These are phyloP conservation scores for Amphipoea lucens DNA, from an alignment of 2,888 invertebrate genomes.

Conservation along the genomic window DNA sequence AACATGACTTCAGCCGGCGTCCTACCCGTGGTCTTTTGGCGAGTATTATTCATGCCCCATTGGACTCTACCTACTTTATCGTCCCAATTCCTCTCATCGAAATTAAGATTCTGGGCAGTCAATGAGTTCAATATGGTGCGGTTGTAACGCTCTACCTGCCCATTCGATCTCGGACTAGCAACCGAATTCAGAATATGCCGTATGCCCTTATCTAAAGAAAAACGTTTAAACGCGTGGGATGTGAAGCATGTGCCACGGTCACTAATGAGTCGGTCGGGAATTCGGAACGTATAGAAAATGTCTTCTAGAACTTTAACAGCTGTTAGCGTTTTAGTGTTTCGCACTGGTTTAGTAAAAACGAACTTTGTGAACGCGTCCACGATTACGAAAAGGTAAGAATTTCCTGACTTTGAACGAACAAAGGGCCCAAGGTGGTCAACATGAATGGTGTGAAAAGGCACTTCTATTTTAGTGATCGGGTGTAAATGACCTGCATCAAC, in stretches of 20 bases:
- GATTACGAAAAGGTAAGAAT: neutral
- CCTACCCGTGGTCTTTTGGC: neutral
- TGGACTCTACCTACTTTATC: neutral
- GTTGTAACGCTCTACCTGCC: neutral
- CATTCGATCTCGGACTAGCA: slow-evolving; percentile 1
- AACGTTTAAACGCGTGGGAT: neutral
- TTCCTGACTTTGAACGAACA: neutral
- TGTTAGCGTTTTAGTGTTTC: neutral
- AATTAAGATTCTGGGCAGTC: neutral
- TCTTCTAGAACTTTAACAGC: neutral
- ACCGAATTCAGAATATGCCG: slow-evolving; percentile 1
- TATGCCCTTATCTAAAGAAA: neutral
- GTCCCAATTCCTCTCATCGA: neutral
- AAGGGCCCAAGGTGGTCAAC: neutral
- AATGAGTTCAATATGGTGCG: slow-evolving; percentile 1
- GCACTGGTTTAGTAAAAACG: neutral
- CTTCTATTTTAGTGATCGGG: neutral
- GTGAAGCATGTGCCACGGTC: slow-evolving; percentile 3
- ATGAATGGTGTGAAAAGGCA: neutral
- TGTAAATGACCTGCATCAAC: neutral
- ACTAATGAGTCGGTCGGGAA: neutral
- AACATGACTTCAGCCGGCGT: slow-evolving; percentile 4
- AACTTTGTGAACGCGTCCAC: neutral
- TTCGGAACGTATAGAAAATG: neutral
- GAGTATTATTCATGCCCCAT: neutral